Conservation (phyloP, 2,888 invertebrate species). For the Drosophila sordidula region DNA sequence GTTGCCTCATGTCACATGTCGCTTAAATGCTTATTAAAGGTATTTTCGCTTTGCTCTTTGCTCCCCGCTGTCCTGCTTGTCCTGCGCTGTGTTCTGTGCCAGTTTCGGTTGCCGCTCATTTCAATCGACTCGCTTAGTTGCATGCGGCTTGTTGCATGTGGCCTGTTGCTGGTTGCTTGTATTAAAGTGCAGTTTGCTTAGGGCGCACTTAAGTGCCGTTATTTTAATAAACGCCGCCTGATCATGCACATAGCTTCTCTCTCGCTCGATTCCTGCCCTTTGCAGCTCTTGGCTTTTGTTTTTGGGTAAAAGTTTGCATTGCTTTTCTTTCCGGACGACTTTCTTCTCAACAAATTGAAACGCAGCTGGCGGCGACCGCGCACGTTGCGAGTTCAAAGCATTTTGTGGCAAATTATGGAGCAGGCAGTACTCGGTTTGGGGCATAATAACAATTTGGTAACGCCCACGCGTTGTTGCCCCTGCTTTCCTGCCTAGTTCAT, state of each 20-base stretch:
- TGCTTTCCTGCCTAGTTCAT: slow-evolving; percentile 6
- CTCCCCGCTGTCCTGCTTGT: neutral
- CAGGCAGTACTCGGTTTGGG: slow-evolving; percentile 7
- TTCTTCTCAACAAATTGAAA: slow-evolving; percentile 42
- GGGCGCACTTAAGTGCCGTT: slow-evolving; percentile 81
- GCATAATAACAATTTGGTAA: slow-evolving; percentile 56
- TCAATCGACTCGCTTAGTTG: slow-evolving; percentile 21
- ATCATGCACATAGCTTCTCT: slow-evolving; percentile 51
- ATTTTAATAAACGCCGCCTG: slow-evolving; percentile 78
- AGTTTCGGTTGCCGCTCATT: slow-evolving; percentile 50
- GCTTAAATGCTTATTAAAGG: slow-evolving; percentile 56
- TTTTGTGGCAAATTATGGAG: slow-evolving; percentile 56
- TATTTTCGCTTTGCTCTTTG: slow-evolving; percentile 7
- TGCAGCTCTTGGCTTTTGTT: neutral
- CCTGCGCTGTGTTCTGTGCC: slow-evolving; percentile 30
- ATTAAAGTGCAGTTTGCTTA: slow-evolving; percentile 71
- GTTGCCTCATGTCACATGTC: slow-evolving; percentile 36
- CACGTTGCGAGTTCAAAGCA: slow-evolving; percentile 61
- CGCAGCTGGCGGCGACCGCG: slow-evolving; percentile 50
- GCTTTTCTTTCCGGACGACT: slow-evolving; percentile 50
- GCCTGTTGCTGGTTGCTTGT: slow-evolving; percentile 31
- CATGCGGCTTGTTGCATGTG: slow-evolving; percentile 40
- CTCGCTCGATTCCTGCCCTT: slow-evolving; percentile 12
- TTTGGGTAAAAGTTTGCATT: slow-evolving; percentile 53
- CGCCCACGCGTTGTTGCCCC: slow-evolving; percentile 42